These are phyloP conservation scores for Lasioglossum calceatum DNA, from an alignment of 2,888 invertebrate species.

Conservation along the genomic window DNA sequence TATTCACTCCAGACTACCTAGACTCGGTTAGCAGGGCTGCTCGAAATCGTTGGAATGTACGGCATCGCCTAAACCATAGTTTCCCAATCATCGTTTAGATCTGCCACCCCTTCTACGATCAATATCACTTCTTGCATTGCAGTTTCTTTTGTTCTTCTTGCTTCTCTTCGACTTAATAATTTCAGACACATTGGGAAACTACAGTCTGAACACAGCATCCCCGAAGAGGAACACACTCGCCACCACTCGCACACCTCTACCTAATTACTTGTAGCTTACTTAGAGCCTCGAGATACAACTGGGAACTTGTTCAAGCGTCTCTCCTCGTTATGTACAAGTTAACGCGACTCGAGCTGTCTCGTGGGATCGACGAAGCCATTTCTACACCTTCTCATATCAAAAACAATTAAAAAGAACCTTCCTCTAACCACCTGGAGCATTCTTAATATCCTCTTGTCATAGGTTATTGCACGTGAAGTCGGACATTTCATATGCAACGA, in stretches of 20 bases:
- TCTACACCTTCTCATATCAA: neutral
- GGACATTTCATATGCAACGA: neutral
- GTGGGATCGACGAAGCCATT: neutral
- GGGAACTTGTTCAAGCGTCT: slow-evolving; percentile 29
- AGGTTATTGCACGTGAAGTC: neutral
- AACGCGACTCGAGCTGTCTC: slow-evolving; percentile 11
- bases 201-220: slow-evolving; percentile 20
- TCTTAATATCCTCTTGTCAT: neutral
- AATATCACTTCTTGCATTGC: neutral
- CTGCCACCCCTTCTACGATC: neutral
- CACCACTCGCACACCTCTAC: slow-evolving; percentile 21
- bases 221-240: slow-evolving; percentile 16
- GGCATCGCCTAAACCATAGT: slow-evolving; percentile 27
- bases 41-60: slow-evolving; percentile 63
- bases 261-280: slow-evolving; percentile 46
- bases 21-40: slow-evolving; percentile 58
- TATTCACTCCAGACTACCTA: slow-evolving; percentile 71
- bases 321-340: slow-evolving; percentile 34
- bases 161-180: too few species aligned
- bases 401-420: slow-evolving; percentile 6
- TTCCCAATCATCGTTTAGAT: neutral
- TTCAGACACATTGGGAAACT: neutral
- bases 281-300: slow-evolving; percentile 37
- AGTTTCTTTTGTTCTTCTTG: neutral
- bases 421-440: neutral